These are phyloP conservation scores for Lepidurus apus DNA, from an alignment of 1,140 invertebrate species.

Conservation along the genomic window DNA sequence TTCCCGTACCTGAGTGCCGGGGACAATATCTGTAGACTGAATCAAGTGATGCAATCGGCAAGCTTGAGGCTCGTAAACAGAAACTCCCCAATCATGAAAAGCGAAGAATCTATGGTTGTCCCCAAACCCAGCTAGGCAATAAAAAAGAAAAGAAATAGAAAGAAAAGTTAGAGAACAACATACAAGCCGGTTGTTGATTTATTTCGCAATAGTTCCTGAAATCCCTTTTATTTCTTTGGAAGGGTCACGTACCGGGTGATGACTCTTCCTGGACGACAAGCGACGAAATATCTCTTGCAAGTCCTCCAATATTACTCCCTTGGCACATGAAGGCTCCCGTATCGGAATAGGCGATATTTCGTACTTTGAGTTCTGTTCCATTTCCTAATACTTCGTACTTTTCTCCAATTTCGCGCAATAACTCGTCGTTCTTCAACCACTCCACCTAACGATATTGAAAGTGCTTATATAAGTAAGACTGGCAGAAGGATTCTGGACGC, in stretches of 20 bases:
- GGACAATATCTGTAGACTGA: slow-evolving; percentile 65
- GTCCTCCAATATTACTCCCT: slow-evolving; percentile 62
- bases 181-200: not conserved
- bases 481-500: not conserved
- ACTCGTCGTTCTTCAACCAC: slow-evolving; percentile 68
- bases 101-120: slow-evolving; percentile 57
- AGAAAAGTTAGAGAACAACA: slow-evolving; percentile 11
- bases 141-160: slow-evolving; percentile 26
- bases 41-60: slow-evolving; percentile 68
- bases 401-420: slow-evolving; percentile 50
- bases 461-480: not conserved
- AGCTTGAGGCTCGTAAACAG: slow-evolving; percentile 66
- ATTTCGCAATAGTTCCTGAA: not conserved
- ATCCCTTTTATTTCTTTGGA: not conserved
- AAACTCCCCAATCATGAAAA: slow-evolving; percentile 71
- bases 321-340: slow-evolving; percentile 74
- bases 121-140: not conserved
- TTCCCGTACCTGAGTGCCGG: slow-evolving; percentile 58
- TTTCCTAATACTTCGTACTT: slow-evolving; percentile 65
- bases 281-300: slow-evolving; percentile 63
- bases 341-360: slow-evolving; percentile 62
- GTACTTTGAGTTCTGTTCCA: slow-evolving; percentile 61
- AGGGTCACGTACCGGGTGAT: slow-evolving; percentile 52
- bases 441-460: slow-evolving; percentile 47
- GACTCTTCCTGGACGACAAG: slow-evolving; percentile 64